These are phyloP conservation scores for Nettapus auritus DNA, from an alignment of 2,113 vertebrate genomes.

Conservation along the genomic window DNA sequence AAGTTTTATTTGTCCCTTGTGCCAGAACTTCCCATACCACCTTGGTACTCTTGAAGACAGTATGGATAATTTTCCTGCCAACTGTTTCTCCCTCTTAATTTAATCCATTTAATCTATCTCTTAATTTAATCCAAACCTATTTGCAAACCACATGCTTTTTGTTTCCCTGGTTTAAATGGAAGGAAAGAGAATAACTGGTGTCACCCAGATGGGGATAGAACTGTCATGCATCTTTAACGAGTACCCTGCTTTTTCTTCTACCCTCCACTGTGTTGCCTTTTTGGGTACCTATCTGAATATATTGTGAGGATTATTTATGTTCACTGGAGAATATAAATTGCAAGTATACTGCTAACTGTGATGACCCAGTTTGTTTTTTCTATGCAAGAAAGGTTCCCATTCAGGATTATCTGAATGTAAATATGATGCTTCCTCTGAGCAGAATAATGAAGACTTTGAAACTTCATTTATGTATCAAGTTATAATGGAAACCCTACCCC, in stretches of 20 bases:
- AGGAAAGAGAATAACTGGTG: neutral
- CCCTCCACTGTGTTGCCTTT: neutral
- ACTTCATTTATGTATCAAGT: slow-evolving; percentile 17
- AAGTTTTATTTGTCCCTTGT: neutral
- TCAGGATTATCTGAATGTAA: slow-evolving; percentile 13
- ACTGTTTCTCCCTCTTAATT: neutral
- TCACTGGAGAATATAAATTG: neutral
- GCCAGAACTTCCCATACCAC: neutral
- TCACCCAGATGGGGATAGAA: neutral
- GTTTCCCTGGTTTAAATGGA: neutral
- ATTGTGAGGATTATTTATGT: neutral
- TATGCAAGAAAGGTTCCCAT: neutral
- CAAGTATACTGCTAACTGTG: neutral
- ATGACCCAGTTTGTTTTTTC: neutral
- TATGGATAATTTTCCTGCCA: neutral
- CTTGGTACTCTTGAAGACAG: neutral
- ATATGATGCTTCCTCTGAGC: neutral
- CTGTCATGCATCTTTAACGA: neutral
- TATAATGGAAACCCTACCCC: neutral
- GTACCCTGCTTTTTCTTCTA: neutral
- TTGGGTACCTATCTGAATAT: neutral
- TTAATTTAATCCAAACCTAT: neutral
- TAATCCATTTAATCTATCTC: neutral
- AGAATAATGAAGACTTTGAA: slow-evolving; percentile 45
- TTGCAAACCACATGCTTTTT: neutral